Evolutionary conservation across 2,797 vertebrate genomes (phyloP).

Genomic region (Danionella dracula): DNA sequence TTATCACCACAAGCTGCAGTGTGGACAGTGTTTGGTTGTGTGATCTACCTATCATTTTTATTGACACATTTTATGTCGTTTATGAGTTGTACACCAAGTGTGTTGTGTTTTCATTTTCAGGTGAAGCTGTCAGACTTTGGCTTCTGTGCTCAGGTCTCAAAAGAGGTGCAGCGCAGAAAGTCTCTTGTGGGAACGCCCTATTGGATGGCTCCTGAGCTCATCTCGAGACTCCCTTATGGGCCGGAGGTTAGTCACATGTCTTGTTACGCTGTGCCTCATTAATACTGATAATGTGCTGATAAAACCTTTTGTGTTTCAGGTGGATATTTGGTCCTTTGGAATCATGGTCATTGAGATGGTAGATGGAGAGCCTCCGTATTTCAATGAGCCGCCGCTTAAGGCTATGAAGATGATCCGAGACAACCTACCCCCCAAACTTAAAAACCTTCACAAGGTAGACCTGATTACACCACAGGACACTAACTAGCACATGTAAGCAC

Average conservation of each 20-base stretch:
- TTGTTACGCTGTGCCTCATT: background rate
- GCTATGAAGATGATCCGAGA: constrained; percentile 98
- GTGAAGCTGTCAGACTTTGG: constrained; percentile 96
- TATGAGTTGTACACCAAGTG: too few relatives aligned
- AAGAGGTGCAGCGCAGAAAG: constrained; percentile 90
- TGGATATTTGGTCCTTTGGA: constrained; percentile 94
- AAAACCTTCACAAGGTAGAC: constrained; percentile 87
- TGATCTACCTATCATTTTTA: too few relatives aligned
- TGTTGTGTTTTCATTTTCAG: constrained; percentile 55
- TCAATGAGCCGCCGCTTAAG: constrained; percentile 92
- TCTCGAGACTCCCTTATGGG: constrained; percentile 89
- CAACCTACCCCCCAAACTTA: constrained; percentile 90
- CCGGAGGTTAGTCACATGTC: constrained; percentile 73
- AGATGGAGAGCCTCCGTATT: constrained; percentile 92
- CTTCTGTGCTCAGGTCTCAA: constrained; percentile 94
- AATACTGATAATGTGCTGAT: background rate
- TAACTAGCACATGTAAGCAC: too few relatives aligned
- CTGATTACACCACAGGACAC: background rate
- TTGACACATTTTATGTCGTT: too few relatives aligned
- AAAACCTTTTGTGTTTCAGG: constrained; percentile 59
- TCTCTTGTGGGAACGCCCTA: constrained; percentile 92
- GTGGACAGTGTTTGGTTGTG: too few relatives aligned
- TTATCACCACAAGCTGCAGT: too few relatives aligned
- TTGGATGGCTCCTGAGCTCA: constrained; percentile 97
- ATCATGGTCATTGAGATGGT: constrained; percentile 99